These are phyloP conservation scores for Enteromius treurensis DNA, from an alignment of 2,797 vertebrate species.

Conservation along the genomic window DNA sequence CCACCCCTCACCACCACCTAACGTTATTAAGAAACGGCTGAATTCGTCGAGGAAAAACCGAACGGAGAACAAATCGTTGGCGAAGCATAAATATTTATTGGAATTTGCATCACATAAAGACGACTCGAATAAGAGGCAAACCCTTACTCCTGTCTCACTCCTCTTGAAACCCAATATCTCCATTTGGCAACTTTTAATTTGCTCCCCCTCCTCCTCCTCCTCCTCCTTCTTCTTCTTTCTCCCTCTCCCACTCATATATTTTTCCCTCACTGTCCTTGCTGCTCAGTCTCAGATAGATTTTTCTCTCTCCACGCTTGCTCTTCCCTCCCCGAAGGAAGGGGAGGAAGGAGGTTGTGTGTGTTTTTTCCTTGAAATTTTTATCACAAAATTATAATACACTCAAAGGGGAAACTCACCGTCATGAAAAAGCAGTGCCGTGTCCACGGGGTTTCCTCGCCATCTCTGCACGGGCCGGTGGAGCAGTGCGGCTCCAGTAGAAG, in stretches of 20 bases:
- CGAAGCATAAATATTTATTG: slow-evolving; percentile 77
- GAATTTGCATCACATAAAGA: slow-evolving; percentile 82
- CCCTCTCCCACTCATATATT: slow-evolving; percentile 90
- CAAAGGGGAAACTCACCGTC: slow-evolving; percentile 99
- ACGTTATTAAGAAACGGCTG: slow-evolving; percentile 58
- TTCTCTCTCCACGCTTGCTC: slow-evolving; percentile 85
- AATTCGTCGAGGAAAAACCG: slow-evolving; percentile 67
- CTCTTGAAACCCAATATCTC: slow-evolving; percentile 99
- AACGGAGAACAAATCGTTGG: slow-evolving; percentile 66
- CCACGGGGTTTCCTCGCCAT: slow-evolving; percentile 99
- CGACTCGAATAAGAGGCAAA: slow-evolving; percentile 78
- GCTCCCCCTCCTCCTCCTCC: slow-evolving; percentile 90
- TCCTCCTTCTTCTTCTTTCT: slow-evolving; percentile 87
- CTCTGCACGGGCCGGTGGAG: slow-evolving; percentile 96
- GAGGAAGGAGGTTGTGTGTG: slow-evolving; percentile 96
- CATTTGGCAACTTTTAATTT: slow-evolving; percentile 99
- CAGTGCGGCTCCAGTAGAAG: slow-evolving; percentile 77
- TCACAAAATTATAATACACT: slow-evolving; percentile 99
- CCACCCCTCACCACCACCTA: slow-evolving; percentile 58
- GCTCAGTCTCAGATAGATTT: slow-evolving; percentile 91
- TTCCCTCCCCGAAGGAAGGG: slow-evolving; percentile 94
- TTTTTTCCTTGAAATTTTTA: slow-evolving; percentile 99
- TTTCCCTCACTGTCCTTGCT: slow-evolving; percentile 78
- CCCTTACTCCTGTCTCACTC: slow-evolving; percentile 87
- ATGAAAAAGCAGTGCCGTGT: slow-evolving; percentile 99